Conservation (phyloP, 1,140 invertebrate genomes). For the Ridgeia piscesae region DNA sequence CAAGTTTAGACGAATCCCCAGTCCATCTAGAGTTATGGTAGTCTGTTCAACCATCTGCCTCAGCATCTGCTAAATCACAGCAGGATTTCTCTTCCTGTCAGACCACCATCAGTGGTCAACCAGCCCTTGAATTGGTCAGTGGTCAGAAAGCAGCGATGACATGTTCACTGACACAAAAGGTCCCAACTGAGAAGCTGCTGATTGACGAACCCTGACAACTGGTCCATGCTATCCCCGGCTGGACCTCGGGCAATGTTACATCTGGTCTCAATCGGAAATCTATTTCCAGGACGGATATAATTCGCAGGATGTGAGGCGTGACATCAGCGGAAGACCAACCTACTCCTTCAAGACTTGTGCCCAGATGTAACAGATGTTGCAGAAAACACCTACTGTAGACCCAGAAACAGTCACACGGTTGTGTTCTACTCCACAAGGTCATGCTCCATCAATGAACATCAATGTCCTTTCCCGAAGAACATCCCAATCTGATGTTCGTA, state of each 20-base stretch:
- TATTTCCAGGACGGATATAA: neutral
- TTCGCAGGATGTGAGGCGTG: neutral
- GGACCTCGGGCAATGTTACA: neutral
- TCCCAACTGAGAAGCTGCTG: neutral
- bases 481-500: neutral
- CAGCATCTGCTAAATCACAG: neutral
- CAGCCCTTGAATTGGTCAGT: neutral
- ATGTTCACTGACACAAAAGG: too few relatives aligned
- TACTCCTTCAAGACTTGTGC: neutral
- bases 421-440: neutral
- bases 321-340: neutral
- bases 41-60: neutral
- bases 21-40: neutral
- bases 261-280: neutral
- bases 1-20: neutral
- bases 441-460: neutral
- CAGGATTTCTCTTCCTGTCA: neutral
- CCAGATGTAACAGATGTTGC: neutral
- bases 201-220: neutral
- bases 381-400: neutral
- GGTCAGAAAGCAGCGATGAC: neutral
- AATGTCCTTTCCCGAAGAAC: neutral
- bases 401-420: neutral
- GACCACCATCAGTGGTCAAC: neutral
- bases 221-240: neutral